Conservation (phyloP, 1,140 invertebrate species). For the Magallana ariakensis region DNA sequence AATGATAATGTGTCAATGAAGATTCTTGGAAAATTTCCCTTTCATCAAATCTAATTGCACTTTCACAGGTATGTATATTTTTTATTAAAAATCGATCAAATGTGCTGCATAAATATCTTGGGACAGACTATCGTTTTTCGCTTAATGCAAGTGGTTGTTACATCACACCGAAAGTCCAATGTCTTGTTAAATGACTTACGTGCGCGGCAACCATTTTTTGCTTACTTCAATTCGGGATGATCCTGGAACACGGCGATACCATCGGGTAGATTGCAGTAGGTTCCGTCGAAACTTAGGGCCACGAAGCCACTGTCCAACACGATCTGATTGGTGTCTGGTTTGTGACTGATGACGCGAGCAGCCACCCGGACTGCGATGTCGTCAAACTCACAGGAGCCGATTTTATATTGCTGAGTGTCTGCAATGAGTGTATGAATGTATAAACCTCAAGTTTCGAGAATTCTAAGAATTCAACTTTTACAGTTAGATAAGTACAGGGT, state of each 20-base stretch:
- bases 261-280: conserved; percentile 33
- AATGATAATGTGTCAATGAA: too few relatives aligned
- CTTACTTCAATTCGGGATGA: conserved; percentile 68
- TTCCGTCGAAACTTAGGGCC: conserved; percentile 69
- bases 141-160: too few relatives aligned
- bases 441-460: too few relatives aligned
- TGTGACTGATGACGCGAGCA: conserved; percentile 76
- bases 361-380: conserved; percentile 74
- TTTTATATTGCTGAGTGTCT: conserved; percentile 71
- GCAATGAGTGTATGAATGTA: not conserved
- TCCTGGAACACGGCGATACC: conserved; percentile 64
- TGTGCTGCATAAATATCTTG: too few relatives aligned
- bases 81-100: too few relatives aligned
- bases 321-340: conserved; percentile 70
- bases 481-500: too few relatives aligned
- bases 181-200: conserved; percentile 18
- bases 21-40: too few relatives aligned
- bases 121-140: too few relatives aligned
- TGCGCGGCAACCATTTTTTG: conserved; percentile 17
- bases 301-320: conserved; percentile 77
- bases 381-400: conserved; percentile 68
- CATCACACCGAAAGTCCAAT: not conserved
- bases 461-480: not conserved
- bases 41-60: too few relatives aligned
- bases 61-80: too few relatives aligned